Conservation (phyloP, 2,888 invertebrate species). For the Poecilobothrus nobilitatus region DNA sequence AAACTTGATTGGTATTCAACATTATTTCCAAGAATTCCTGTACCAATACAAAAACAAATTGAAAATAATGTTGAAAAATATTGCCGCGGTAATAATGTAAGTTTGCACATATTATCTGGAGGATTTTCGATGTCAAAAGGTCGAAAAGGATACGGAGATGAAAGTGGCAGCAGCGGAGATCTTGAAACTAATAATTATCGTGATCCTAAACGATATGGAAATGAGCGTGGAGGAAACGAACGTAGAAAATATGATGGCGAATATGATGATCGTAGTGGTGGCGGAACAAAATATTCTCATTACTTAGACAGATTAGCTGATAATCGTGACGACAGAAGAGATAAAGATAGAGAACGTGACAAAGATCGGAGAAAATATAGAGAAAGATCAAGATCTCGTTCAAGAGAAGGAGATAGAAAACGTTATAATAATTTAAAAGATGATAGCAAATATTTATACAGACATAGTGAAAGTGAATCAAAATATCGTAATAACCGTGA, state of each 20-base stretch:
- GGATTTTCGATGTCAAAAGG: background rate
- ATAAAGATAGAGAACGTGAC: background rate
- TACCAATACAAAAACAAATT: conserved; percentile 90
- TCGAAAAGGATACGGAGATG: background rate
- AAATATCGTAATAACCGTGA: background rate
- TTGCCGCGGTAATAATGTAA: conserved; percentile 47
- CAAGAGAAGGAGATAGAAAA: background rate
- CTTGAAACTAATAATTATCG: background rate
- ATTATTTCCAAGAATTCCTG: conserved; percentile 95
- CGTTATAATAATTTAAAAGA: conserved; percentile 1
- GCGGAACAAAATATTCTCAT: background rate
- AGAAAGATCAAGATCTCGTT: background rate
- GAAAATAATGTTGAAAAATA: conserved; percentile 65
- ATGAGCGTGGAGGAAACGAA: conserved; percentile 25
- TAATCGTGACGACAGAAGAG: background rate
- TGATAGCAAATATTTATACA: background rate
- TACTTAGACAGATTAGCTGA: background rate
- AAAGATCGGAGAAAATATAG: background rate
- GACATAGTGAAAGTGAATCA: background rate
- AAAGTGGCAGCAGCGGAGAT: background rate
- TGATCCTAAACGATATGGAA: background rate
- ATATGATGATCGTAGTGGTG: background rate
- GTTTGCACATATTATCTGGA: conserved; percentile 25
- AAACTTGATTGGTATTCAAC: conserved; percentile 99
- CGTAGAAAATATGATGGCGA: conserved; percentile 24